phyloP scores from a whole-genome alignment of 2,797 vertebrate genomes.

The Zenarchopterus dispar region DNA sequence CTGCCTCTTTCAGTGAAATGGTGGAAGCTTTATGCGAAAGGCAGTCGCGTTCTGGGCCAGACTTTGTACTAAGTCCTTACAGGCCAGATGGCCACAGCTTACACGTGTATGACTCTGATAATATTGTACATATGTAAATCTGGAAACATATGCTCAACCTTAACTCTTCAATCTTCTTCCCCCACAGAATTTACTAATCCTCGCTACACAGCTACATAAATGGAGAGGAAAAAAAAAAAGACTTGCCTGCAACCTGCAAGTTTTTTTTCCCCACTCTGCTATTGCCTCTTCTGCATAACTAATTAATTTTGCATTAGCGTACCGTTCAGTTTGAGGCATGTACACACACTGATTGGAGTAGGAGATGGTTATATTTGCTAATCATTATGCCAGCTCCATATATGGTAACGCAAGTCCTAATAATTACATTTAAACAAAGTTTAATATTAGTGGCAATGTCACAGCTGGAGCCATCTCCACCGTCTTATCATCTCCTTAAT shows the following conservation, averaged over 20 bases:
- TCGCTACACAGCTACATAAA: conserved; percentile 34
- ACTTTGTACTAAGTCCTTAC: conserved; percentile 58
- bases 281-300: neutral
- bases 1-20: conserved; percentile 20
- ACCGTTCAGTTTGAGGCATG: neutral
- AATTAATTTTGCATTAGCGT: neutral
- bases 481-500: conserved; percentile 87
- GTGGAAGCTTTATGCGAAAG: conserved; percentile 29
- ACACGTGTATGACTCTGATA: conserved; percentile 49
- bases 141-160: conserved; percentile 67
- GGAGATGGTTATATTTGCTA: neutral
- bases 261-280: neutral
- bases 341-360: neutral
- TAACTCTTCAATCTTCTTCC: conserved; percentile 38
- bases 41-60: conserved; percentile 25
- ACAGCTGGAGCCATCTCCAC: conserved; percentile 65
- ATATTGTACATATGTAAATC: conserved; percentile 67
- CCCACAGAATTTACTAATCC: conserved; percentile 59
- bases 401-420: conserved; percentile 42
- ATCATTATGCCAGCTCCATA: conserved; percentile 17
- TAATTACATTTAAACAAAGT: conserved; percentile 59
- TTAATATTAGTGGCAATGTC: conserved; percentile 64
- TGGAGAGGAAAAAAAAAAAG: no score
- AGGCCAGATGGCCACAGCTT: conserved; percentile 60
- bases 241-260: conserved; percentile 23